A percentile compares a stretch with the other conserved stretches of the same genome.
Evolutionary conservation across 2,888 invertebrate species (phyloP).

Genomic region (Rhogogaster chlorosoma): DNA sequence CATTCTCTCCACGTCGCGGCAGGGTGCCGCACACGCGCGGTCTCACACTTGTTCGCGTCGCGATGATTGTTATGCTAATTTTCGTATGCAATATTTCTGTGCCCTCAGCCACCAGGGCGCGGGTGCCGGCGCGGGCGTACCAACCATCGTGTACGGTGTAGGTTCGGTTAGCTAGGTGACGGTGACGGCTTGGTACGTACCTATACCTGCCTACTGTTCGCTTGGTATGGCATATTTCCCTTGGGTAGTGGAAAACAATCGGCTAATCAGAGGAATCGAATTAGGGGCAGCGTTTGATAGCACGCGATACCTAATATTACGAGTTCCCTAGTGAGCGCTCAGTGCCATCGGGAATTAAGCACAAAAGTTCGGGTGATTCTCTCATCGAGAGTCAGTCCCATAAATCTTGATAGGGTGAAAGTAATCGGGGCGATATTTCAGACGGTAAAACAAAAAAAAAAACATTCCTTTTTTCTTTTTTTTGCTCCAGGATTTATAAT

Average conservation of each 20-base stretch:
- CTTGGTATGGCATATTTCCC: slow-evolving; percentile 45
- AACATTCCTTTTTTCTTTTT: not conserved
- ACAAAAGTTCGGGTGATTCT: slow-evolving; percentile 10
- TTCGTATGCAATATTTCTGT: slow-evolving; percentile 46
- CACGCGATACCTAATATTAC: slow-evolving; percentile 31
- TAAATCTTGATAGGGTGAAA: slow-evolving; percentile 32
- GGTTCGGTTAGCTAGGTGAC: slow-evolving; percentile 19
- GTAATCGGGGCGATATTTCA: slow-evolving; percentile 42
- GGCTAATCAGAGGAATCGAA: slow-evolving; percentile 49
- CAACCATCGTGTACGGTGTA: slow-evolving; percentile 26
- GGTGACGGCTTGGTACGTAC: slow-evolving; percentile 14
- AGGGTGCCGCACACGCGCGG: not conserved
- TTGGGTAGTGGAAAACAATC: slow-evolving; percentile 49
- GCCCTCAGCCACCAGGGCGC: not conserved
- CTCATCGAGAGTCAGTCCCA: slow-evolving; percentile 33
- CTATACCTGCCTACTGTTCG: not conserved
- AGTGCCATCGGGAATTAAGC: slow-evolving; percentile 19
- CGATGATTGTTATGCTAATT: slow-evolving; percentile 49
- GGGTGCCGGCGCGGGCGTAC: not conserved
- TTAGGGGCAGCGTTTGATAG: slow-evolving; percentile 46
- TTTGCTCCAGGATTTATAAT: slow-evolving; percentile 3
- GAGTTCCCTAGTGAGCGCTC: slow-evolving; percentile 17
- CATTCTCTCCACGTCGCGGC: slow-evolving; percentile 36
- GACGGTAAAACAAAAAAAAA: not conserved
- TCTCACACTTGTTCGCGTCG: slow-evolving; percentile 30